Conservation (phyloP, 2,113 vertebrate species). For the Campylorhamphus procurvoides region DNA sequence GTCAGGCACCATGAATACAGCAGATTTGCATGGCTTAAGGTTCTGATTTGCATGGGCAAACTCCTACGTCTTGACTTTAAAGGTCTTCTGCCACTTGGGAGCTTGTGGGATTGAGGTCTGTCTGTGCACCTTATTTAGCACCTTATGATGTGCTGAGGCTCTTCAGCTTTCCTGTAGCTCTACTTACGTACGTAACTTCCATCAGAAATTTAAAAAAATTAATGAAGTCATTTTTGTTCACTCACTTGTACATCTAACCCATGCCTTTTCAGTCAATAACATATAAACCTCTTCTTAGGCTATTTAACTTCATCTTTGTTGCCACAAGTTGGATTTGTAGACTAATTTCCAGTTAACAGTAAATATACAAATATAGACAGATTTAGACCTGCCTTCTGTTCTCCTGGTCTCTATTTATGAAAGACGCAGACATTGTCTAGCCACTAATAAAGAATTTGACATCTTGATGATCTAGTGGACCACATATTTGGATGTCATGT, state of each 20-base stretch:
- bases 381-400: background rate
- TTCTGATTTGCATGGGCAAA: constrained; percentile 3
- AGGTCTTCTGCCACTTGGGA: background rate
- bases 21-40: constrained; percentile 17
- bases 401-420: background rate
- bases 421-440: background rate
- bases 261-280: background rate
- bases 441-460: background rate
- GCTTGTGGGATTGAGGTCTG: constrained; percentile 25
- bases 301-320: background rate
- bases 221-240: background rate
- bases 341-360: background rate
- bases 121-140: constrained; percentile 35
- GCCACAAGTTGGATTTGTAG: background rate
- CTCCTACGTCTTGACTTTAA: background rate
- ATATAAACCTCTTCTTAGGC: background rate
- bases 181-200: constrained; percentile 19
- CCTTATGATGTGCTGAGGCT: constrained; percentile 16
- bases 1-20: background rate
- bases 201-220: constrained; percentile 8
- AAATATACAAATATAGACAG: background rate
- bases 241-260: background rate
- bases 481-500: background rate
- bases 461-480: background rate
- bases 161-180: constrained; percentile 17